Conservation (phyloP, 2,888 invertebrate genomes). For the Zaprionus lineosus region DNA sequence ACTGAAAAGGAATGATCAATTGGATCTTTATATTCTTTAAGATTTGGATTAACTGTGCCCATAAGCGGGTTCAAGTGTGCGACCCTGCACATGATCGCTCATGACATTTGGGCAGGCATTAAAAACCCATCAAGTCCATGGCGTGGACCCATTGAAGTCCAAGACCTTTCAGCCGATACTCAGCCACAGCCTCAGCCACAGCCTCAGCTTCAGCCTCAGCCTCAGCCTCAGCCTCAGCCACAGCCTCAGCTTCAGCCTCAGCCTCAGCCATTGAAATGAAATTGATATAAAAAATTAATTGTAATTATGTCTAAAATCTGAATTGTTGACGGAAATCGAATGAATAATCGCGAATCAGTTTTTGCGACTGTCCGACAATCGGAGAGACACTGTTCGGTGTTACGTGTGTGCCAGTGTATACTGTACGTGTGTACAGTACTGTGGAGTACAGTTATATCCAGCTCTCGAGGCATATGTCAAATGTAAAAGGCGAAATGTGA, state of each 20-base stretch:
- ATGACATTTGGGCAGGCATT: slow-evolving; percentile 68
- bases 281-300: slow-evolving; percentile 67
- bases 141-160: slow-evolving; percentile 46
- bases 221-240: too few relatives aligned
- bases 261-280: too few relatives aligned
- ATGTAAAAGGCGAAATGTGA: slow-evolving; percentile 63
- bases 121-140: slow-evolving; percentile 63
- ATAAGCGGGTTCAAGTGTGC: too few relatives aligned
- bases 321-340: slow-evolving; percentile 71
- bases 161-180: slow-evolving; percentile 56
- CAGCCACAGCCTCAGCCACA: too few relatives aligned
- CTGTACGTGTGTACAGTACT: slow-evolving; percentile 4
- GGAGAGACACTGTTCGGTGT: too few relatives aligned
- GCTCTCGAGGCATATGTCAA: slow-evolving; percentile 35
- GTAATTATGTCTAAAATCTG: slow-evolving; percentile 71
- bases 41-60: too few relatives aligned
- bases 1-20: too few relatives aligned
- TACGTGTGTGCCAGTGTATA: too few relatives aligned
- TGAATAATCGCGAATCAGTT: slow-evolving; percentile 23
- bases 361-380: slow-evolving; percentile 13
- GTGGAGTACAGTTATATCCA: slow-evolving; percentile 45
- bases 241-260: too few relatives aligned
- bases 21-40: too few relatives aligned
- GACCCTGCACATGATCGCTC: slow-evolving; percentile 67
- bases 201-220: too few relatives aligned